phyloP scores from a whole-genome alignment of 2,113 vertebrate species.

The Stercorarius parasiticus region DNA sequence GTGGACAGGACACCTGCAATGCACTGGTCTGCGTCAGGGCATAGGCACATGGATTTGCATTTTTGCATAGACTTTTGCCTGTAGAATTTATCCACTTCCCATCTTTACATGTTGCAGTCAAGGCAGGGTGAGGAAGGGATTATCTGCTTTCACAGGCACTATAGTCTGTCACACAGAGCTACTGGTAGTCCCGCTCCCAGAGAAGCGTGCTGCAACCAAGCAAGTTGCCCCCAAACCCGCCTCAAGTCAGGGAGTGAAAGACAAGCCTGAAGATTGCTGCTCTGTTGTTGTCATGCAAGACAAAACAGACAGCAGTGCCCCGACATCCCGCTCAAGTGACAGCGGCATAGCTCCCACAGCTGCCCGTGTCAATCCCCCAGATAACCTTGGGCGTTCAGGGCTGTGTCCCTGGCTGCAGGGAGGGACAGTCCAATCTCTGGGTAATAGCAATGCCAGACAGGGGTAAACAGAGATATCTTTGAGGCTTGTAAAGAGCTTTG shows the following conservation, averaged over 20 bases:
- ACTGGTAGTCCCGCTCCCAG: background rate
- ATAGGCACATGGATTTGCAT: background rate
- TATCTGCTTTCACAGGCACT: background rate
- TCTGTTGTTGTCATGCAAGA: background rate
- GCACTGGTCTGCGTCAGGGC: background rate
- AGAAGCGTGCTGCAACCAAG: background rate
- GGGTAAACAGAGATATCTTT: background rate
- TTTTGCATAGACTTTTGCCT: background rate
- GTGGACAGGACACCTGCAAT: background rate
- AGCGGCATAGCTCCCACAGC: accelerated
- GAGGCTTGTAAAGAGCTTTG: background rate
- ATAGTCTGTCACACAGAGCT: background rate
- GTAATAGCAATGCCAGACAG: background rate
- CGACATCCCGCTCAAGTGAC: background rate
- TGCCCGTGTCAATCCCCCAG: background rate
- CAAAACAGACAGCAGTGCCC: background rate
- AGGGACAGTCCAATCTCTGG: background rate
- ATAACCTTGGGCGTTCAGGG: background rate
- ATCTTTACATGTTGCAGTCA: background rate
- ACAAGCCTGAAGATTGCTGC: background rate
- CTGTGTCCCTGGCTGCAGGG: background rate
- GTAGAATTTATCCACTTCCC: background rate
- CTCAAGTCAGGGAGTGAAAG: background rate
- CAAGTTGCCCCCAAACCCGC: background rate
- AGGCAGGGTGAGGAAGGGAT: background rate